Evolutionary conservation across 2,113 vertebrate species (phyloP).

Genomic region (Cnemophilus loriae): DNA sequence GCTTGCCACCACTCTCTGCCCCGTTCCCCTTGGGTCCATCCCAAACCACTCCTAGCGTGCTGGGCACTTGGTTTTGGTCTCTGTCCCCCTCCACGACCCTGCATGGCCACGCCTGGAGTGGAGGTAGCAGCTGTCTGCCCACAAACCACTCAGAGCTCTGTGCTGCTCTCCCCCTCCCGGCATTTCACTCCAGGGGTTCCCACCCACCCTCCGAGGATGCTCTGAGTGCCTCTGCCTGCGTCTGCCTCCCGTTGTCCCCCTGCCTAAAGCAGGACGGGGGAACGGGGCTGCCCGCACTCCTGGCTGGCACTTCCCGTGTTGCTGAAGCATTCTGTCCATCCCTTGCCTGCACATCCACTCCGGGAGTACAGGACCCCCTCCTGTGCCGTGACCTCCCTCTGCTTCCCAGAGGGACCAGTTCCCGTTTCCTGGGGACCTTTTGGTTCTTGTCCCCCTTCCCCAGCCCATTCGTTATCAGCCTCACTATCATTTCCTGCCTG

Average conservation of each 20-base stretch:
- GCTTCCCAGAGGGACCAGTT: background rate
- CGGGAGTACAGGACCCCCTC: background rate
- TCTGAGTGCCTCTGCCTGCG: fast-evolving
- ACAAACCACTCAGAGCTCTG: background rate
- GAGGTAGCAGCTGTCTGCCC: background rate
- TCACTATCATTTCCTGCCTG: slow-evolving; percentile 40
- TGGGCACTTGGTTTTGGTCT: background rate
- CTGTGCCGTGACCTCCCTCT: background rate
- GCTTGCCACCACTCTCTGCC: background rate
- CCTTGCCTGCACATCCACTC: background rate
- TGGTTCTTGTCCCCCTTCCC: background rate
- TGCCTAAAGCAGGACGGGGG: background rate
- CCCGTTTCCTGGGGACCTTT: slow-evolving; percentile 22
- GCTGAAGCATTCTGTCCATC: background rate
- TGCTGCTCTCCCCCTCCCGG: background rate
- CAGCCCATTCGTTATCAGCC: slow-evolving; percentile 6
- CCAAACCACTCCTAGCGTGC: background rate
- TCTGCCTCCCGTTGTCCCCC: background rate
- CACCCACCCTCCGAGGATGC: background rate
- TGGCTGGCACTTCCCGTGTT: background rate
- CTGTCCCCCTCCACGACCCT: background rate
- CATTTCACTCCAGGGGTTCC: background rate
- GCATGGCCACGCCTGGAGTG: background rate
- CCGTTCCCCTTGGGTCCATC: background rate
- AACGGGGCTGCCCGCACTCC: background rate